Conservation (phyloP, 2,888 invertebrate species). For the Xylota sylvarum region DNA sequence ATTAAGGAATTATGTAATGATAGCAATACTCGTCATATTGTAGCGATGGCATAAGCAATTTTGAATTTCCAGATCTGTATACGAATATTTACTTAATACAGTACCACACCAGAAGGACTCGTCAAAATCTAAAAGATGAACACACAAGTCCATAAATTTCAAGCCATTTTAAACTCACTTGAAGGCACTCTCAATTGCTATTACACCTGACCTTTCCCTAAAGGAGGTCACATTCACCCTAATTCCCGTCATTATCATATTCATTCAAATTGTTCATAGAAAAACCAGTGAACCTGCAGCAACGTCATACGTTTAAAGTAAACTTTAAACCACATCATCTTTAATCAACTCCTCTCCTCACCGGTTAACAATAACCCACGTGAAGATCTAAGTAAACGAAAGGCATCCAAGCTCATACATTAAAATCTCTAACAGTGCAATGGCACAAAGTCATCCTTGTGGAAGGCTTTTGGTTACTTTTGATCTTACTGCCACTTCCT, state of each 20-base stretch:
- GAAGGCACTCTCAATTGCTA: neutral
- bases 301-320: slow-evolving; percentile 21
- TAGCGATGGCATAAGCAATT: no score
- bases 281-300: slow-evolving; percentile 8
- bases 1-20: no score
- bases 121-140: no score
- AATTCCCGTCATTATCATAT: neutral
- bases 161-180: no score
- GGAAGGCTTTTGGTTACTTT: slow-evolving; percentile 75
- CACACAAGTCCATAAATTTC: no score
- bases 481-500: slow-evolving; percentile 60
- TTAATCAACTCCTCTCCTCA: slow-evolving; percentile 55
- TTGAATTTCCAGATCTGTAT: no score
- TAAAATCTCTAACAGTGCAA: slow-evolving; percentile 67
- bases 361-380: slow-evolving; percentile 14
- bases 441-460: slow-evolving; percentile 72
- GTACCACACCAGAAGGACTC: no score
- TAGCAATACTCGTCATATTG: no score
- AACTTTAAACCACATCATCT: slow-evolving; percentile 42
- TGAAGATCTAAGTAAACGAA: slow-evolving; percentile 71
- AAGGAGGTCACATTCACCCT: slow-evolving; percentile 25
- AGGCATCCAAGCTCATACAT: slow-evolving; percentile 58
- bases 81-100: no score
- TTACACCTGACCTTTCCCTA: slow-evolving; percentile 40
- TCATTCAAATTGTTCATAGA: neutral